phyloP scores from a whole-genome alignment of 2,113 vertebrate species.

The Hypanus sabinus region DNA sequence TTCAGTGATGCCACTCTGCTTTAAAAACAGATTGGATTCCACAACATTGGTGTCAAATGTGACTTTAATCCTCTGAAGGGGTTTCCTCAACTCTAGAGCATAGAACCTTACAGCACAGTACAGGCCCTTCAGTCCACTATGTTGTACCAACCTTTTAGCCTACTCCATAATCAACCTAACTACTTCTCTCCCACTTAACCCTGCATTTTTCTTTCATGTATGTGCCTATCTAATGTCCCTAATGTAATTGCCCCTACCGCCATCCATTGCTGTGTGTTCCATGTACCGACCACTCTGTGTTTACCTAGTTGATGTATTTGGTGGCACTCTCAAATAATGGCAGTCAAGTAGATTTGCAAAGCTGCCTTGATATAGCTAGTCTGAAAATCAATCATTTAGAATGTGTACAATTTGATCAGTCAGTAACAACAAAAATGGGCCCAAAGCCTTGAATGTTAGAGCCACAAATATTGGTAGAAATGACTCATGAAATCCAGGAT shows the following conservation, averaged over 20 bases:
- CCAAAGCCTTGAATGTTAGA: not conserved
- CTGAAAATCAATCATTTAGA: not conserved
- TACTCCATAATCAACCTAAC: too few relatives aligned
- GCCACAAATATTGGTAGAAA: not conserved
- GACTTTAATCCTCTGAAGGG: not conserved
- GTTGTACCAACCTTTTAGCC: too few relatives aligned
- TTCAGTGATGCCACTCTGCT: not conserved
- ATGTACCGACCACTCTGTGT: too few relatives aligned
- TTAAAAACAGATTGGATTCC: not conserved
- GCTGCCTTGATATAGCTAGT: not conserved
- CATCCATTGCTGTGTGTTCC: too few relatives aligned
- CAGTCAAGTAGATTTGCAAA: not conserved
- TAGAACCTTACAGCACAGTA: too few relatives aligned
- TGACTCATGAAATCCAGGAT: not conserved
- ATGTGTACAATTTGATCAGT: not conserved
- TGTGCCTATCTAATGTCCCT: too few relatives aligned
- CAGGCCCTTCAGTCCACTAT: too few relatives aligned
- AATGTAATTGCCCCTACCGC: too few relatives aligned
- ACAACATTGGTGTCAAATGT: not conserved
- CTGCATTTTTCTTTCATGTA: too few relatives aligned
- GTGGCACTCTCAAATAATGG: not conserved
- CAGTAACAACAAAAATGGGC: not conserved
- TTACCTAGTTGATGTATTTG: not conserved
- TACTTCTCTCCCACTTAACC: too few relatives aligned
- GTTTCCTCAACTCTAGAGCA: not conserved